Base-by-base conservation (phyloP, 30 jellyfish, hydroid and myxozoan genomes). In the Aurelia sp. region DNA sequence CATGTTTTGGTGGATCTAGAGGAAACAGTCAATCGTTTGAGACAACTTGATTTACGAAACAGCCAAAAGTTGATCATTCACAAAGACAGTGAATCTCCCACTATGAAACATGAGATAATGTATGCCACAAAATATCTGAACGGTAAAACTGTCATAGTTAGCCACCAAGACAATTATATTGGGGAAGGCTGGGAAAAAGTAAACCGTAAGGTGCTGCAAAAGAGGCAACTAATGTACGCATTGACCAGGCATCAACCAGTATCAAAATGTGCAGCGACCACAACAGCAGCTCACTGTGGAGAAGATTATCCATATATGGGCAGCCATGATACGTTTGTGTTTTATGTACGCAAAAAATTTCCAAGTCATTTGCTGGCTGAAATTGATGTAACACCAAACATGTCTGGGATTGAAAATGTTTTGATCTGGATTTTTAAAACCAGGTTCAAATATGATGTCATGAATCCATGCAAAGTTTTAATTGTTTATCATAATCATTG, bases 161-260 rank as follows among this genome's bases (percentile, higher is more conserved):
- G 87, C 57, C 96, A 92, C 53, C 96, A 86, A 72, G 98, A 92
- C 66, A 92, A 78, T 63, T 92, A 62, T 76, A 30, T 92, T 18
- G 97, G 96, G 1, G 90, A 82, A 74, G 98, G 98, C 11, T 92
- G 98, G 98, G 95, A 86, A 41, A 81, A 85, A 33, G 90, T 92
- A 19, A 76, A 86, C 74, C 88, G 62, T 64, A 60, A 66, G 15
- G 65, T 70, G 7, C 67, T 92, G 48, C 55, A 78, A 41, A 86
- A 66, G 37, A 65, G 66, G 23, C 71, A 79, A 19, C 48, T 92
- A 27, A 68, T 92, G 93, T 92, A 92, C 67, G 98, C 98, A 7
- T 68, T 92, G 74, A 92, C 98, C 62, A 76, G 98, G 53, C 95
- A 92, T 74, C 80, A 86, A 11, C 47, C 85, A 11, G 89, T 92